Evolutionary conservation across 2,888 invertebrate genomes (phyloP).

Genomic region (Schizaphis graminum): DNA sequence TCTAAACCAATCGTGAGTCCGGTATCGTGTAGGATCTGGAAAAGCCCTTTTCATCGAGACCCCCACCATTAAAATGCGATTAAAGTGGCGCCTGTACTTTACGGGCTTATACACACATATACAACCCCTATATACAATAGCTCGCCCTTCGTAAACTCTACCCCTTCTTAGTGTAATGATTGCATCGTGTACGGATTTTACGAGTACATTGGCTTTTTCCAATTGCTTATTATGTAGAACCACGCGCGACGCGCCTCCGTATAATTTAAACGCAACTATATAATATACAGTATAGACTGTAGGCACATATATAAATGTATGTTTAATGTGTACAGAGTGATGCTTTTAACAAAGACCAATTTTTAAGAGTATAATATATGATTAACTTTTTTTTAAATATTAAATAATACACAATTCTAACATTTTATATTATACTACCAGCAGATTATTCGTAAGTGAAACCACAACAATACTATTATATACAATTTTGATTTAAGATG

Average conservation of each 20-base stretch:
- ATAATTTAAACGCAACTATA: background rate
- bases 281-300: background rate
- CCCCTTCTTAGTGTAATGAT: background rate
- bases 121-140: background rate
- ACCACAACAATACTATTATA: background rate
- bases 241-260: background rate
- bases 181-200: background rate
- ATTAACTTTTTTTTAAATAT: background rate
- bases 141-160: background rate
- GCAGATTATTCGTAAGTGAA: background rate
- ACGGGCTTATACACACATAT: background rate
- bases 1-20: background rate
- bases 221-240: background rate
- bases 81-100: constrained; percentile 60
- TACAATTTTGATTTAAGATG: background rate
- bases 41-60: constrained; percentile 44
- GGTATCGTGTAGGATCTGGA: constrained; percentile 6
- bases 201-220: constrained; percentile 39
- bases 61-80: constrained; percentile 48
- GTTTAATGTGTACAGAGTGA: background rate
- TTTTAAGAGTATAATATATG: background rate
- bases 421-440: background rate
- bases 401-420: background rate
- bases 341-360: background rate
- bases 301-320: background rate